Conservation (phyloP, 2,888 invertebrate species). For the Nasonovia ribisnigri region DNA sequence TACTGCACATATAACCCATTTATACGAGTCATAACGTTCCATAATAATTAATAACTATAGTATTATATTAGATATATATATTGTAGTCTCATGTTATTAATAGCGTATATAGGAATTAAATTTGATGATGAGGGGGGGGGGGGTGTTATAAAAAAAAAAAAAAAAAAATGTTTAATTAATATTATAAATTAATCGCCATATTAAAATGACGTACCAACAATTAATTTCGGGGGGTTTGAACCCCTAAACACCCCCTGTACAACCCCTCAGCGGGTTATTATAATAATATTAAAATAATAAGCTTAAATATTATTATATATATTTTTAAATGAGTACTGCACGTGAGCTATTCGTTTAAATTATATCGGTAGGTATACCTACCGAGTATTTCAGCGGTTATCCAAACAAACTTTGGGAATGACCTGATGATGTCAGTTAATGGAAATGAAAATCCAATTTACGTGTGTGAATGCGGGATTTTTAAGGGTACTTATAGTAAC, state of each 20-base stretch:
- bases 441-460: not conserved
- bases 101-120: too few relatives aligned
- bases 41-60: not conserved
- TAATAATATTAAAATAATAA: not conserved
- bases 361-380: not conserved
- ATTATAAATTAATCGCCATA: too few relatives aligned
- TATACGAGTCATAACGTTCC: not conserved
- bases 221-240: too few relatives aligned
- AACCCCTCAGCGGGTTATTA: too few relatives aligned
- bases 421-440: not conserved
- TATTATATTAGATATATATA: not conserved
- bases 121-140: too few relatives aligned
- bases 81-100: not conserved
- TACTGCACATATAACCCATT: not conserved
- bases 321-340: not conserved
- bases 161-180: too few relatives aligned
- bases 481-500: not conserved
- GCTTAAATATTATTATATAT: not conserved
- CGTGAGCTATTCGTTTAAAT: not conserved
- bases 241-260: too few relatives aligned
- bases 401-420: not conserved
- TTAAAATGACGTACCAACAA: too few relatives aligned
- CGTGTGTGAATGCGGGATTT: not conserved
- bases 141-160: too few relatives aligned
- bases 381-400: not conserved